A percentile compares a stretch with the other conserved stretches of the same genome.
Conservation (phyloP, 2,113 vertebrate species). For the Cynocephalus volans region DNA sequence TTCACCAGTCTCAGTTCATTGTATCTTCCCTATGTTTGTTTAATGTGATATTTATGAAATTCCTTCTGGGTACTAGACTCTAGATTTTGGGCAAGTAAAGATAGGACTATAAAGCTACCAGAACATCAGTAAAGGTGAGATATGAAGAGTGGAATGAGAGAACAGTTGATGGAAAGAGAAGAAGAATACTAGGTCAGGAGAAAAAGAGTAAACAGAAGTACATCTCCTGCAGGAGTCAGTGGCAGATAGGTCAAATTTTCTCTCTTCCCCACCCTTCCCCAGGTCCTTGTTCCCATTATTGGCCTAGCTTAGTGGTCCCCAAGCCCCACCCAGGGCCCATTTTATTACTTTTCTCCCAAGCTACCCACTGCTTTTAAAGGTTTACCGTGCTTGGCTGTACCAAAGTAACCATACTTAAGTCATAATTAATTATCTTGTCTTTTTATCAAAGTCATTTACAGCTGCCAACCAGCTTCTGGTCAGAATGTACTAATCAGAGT, state of each 20-base stretch:
- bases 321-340: not conserved
- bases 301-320: not conserved
- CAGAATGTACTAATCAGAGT: slow-evolving; percentile 52
- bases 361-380: not conserved
- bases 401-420: slow-evolving; percentile 40
- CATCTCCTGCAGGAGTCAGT: not conserved
- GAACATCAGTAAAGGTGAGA: not conserved
- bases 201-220: not conserved
- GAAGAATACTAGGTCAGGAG: not conserved
- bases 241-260: not conserved
- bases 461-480: slow-evolving; percentile 43
- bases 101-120: not conserved
- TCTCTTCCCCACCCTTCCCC: not conserved
- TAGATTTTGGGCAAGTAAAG: not conserved
- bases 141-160: not conserved
- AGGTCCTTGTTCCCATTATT: not conserved
- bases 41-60: not conserved
- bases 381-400: not conserved
- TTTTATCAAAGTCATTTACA: slow-evolving; percentile 41
- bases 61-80: not conserved
- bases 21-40: not conserved
- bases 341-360: not conserved
- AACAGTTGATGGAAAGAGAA: not conserved
- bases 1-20: not conserved
- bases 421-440: slow-evolving; percentile 47